phyloP scores from a whole-genome alignment of 2,888 invertebrate species.

The Volucella bombylans region DNA sequence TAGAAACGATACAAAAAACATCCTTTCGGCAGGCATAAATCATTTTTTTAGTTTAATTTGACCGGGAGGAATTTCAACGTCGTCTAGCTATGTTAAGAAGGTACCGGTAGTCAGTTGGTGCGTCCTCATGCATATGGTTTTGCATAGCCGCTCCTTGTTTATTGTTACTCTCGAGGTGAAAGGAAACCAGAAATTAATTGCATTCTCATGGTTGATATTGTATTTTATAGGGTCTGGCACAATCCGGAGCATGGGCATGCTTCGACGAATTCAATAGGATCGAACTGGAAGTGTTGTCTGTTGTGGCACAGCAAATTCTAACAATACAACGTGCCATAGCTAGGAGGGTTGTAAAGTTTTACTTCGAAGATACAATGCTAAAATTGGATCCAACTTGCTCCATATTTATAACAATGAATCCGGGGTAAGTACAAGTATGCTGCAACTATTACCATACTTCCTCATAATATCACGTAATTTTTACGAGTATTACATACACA shows the following conservation, averaged over 20 bases:
- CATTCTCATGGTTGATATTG: conserved; percentile 41
- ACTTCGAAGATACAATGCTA: conserved; percentile 95
- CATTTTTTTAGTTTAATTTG: conserved; percentile 34
- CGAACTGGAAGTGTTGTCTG: conserved; percentile 94
- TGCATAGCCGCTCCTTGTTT: background rate
- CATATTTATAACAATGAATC: conserved; percentile 97
- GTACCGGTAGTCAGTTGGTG: background rate
- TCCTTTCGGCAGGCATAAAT: conserved; percentile 18
- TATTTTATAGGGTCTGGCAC: conserved; percentile 88
- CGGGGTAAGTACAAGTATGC: conserved; percentile 86
- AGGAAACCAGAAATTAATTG: conserved; percentile 53
- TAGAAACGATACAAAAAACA: conserved; percentile 1
- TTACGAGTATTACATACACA: conserved; percentile 2
- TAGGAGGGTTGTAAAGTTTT: conserved; percentile 89
- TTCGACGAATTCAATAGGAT: conserved; percentile 98
- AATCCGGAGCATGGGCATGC: conserved; percentile 96
- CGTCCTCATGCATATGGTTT: background rate
- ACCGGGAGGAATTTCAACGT: background rate
- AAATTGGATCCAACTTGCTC: conserved; percentile 93
- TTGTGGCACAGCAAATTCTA: conserved; percentile 96
- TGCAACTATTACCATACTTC: background rate
- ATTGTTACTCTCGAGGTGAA: background rate
- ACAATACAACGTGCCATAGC: conserved; percentile 94
- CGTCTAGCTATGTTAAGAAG: background rate
- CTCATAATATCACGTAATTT: conserved; percentile 65